Base-by-base conservation (phyloP, 2,113 vertebrate species). In the Myrmophylax atrothorax region DNA sequence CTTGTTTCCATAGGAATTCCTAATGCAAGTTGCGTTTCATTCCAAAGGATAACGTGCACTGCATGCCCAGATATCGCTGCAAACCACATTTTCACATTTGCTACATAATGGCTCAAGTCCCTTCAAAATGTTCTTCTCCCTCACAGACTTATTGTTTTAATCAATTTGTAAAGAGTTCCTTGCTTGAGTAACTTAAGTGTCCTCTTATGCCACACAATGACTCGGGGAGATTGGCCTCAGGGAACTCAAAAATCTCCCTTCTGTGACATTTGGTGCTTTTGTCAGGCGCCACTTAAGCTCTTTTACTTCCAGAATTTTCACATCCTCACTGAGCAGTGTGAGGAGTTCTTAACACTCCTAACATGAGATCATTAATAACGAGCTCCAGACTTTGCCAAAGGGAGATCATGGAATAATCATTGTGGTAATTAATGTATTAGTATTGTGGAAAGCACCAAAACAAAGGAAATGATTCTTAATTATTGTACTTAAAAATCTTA, bases 291-390 rank as follows among this genome's bases (percentile, higher is more conserved):
- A 9, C 37, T 79, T 59, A 6, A 87, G 29, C 70, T 93, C 87
- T 93, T 46, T 42, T 56, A 42, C 77, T 94, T 94, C 77, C 53
- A 94, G 35, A 74, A 86, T 89, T 96, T 91, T 89, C 47, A n/a
- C 18, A 14, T 47, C 28, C 44, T 93, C 95, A 46, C 63, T 58
- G 49, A 93, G 64, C 72, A 84, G 35, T 16, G 9, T 44, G 90
- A 92, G 66, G 90, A 94, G 70, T 72, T 76, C 86, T 59, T 59
- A 86, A 70, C 29, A 5, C 22, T 55, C 68, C 64, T 60, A 59
- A 63, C 23, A 64, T 60, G 17, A 79, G 23, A 22, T 7, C 10
- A 50, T 89, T 81, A 78, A 79, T 84, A 64, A 84, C 47, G 70
- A 93, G 33, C 44, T 62, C 44, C 18, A 67, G 25, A 68, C 37